Base-by-base conservation (phyloP, 2,113 vertebrate genomes). In the Nestor notabilis region DNA sequence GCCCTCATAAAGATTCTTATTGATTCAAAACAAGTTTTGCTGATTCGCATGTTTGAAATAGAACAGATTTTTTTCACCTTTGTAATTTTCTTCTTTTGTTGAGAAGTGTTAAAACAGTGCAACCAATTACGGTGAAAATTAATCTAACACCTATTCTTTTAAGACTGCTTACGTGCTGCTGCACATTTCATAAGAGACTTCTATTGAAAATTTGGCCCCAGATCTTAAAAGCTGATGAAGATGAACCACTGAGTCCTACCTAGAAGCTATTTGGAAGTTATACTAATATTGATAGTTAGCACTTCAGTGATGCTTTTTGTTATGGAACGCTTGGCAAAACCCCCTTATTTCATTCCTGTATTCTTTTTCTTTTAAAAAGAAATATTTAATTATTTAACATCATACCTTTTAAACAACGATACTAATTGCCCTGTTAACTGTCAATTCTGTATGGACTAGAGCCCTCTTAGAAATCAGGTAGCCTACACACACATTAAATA, bases 11-110 rank as follows among this genome's bases (percentile, higher is more conserved):
- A 95, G 77, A 29, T 81, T 64, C 43, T 29, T 46, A 94, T 79
- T 44, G 89, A 96, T 78, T 84, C 35, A n/a, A 53, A 89, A 69
- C 39, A 43, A 53, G 5, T 94, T 95, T 82, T 93, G 77, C 83
- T 72, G 70, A 91, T 91, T 87, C 52, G 61, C 21, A 5, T 17
- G 19, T 53, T 74, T 71, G 56, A 82, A 60, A 72, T 4, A 19
- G 39, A 75, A 44, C 11, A 52, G 66, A 46, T 35, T 49, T 46
- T 44, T 84, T 71, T 10, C 25, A 63, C 41, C 39, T 83, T 53
- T 27, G 11, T 52, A 49, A 53, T 75, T 43, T 15, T 55, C 43
- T 90, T 28, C 15, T 75, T 90, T 53, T 86, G 25, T 43, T 66
- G 46, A 10, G 24, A 39, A 29, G 23, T n/a, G 29, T 47, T 95